Conservation (phyloP, 2,888 invertebrate species). For the Napeogenes inachia region DNA sequence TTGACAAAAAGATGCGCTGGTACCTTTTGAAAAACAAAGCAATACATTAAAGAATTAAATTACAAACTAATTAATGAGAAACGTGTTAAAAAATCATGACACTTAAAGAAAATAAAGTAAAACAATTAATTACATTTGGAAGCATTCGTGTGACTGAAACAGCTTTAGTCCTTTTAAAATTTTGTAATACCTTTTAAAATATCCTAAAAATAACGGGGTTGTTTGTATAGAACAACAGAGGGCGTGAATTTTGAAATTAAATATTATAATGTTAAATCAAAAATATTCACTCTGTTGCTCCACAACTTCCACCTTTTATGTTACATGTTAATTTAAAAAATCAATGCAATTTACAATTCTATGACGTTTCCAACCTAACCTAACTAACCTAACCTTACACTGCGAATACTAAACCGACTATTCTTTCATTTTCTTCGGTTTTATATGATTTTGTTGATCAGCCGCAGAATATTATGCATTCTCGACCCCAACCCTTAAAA, state of each 20-base stretch:
- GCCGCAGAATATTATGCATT: too few relatives aligned
- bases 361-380: conserved; percentile 69
- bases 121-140: conserved; percentile 54
- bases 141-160: conserved; percentile 63
- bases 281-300: conserved; percentile 10
- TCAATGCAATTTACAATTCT: conserved; percentile 52
- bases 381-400: conserved; percentile 44
- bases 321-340: conserved; percentile 21
- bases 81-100: conserved; percentile 63
- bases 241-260: neutral
- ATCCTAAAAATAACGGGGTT: conserved; percentile 37
- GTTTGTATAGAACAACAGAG: conserved; percentile 10
- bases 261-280: neutral
- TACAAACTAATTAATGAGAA: conserved; percentile 66
- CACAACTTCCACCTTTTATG: neutral
- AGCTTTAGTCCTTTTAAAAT: conserved; percentile 44
- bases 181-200: conserved; percentile 33
- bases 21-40: conserved; percentile 46
- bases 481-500: too few relatives aligned
- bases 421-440: too few relatives aligned
- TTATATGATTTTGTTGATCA: too few relatives aligned
- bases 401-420: conserved; percentile 10
- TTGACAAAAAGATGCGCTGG: conserved; percentile 29
- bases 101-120: conserved; percentile 45
- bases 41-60: conserved; percentile 60